Evolutionary conservation across 2,113 vertebrate species (phyloP), one percentile per base, ranked within the genome.

Genomic region (Engraulis encrasicolus): DNA sequence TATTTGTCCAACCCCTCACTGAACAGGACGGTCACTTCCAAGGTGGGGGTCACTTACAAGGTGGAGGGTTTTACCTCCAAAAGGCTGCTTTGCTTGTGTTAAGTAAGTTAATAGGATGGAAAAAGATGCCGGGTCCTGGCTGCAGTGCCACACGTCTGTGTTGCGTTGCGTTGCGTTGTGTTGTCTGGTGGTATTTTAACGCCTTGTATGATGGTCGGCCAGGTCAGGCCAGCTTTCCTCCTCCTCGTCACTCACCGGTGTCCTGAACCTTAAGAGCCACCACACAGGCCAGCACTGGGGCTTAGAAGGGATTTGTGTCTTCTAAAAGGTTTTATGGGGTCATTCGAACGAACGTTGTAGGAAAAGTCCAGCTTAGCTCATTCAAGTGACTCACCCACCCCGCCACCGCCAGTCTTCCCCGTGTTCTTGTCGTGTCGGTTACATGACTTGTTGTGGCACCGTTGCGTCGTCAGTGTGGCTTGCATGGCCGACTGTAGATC

Each of bases 241-340:
- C n/a, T n/a, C 31, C 78, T 85, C 49, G 17, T 85, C 52, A 74
- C 71, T 85, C 52, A 74, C 71, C 61, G 54, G 80, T 40, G 50
- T 74, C 23, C 79, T 83, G 84, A 81, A 86, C 45, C 50, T n/a
- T n/a, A n/a, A 74, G 49, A 71, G 19, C 83, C 85, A n/a, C n/a
- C n/a, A n/a, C n/a, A n/a, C 50, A 61, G 86, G 85, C 79, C 6
- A 50, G 37, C 20, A 0, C 82, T 61, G 81, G 50, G 40, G 86
- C 66, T 84, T 89, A 87, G 77, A 77, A 83, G 86, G n/a, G 84
- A 89, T 84, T 84, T 82, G 83, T 82, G 66, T 27, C 82, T n/a
- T n/a, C 82, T 85, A 83, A 71, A 78, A 88, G 79, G 82, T 89
- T 71, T 86, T 84, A 86, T 80, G 83, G 11, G 58, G 50, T 66